Base-by-base conservation (phyloP, 2,797 vertebrate genomes). In the Tragelaphus oryx region DNA sequence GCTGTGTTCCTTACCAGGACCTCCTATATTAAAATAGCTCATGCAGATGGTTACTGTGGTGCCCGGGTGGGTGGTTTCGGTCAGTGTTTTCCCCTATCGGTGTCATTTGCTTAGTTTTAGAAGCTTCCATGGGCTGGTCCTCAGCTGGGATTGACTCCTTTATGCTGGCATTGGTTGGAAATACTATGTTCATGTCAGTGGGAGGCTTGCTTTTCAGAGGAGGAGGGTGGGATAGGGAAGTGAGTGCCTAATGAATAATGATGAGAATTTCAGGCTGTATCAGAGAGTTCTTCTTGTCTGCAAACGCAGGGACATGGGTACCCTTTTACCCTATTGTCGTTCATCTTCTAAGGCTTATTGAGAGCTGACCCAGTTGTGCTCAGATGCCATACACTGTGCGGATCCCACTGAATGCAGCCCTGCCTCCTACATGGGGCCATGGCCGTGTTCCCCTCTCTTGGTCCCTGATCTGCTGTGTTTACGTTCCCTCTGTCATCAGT, bases 11-110 rank as follows among this genome's bases (percentile, higher is more conserved):
- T 71, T 71, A 41, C 68, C 18, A 41, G 68, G 37, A 71, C 9
- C 68, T 41, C 68, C 37, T 71, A 10, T 71, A 37, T 22, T 68
- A 68, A 37, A 68, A 22, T 20, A 68, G 18, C 11, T 41, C 68
- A 13, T 24, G 37, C 68, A 41, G 20, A 41, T 7, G 33, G 37
- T 24, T 8, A 71, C 37, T 24, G 33, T 41, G 65, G 20, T 41
- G 11, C 10, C 33, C 13, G 37, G 68, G 37, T 41, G 20, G 37
- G 20, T 0, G 0, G 65, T 12, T 71, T 71, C 0, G 6, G 20
- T 24, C 20, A 41, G 20, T 41, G 20, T 41, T 41, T 68, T 24
- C 65, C 65, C 10, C 20, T 7, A 41, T 71, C 14, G 6, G n/a
- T 52, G 44, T 37, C 52, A 37, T 30, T 48, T 41, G 20, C 52